These are phyloP conservation scores for Palythoa grandis DNA, from an alignment of 92 coral and sea anemone species.

Conservation along the genomic window DNA sequence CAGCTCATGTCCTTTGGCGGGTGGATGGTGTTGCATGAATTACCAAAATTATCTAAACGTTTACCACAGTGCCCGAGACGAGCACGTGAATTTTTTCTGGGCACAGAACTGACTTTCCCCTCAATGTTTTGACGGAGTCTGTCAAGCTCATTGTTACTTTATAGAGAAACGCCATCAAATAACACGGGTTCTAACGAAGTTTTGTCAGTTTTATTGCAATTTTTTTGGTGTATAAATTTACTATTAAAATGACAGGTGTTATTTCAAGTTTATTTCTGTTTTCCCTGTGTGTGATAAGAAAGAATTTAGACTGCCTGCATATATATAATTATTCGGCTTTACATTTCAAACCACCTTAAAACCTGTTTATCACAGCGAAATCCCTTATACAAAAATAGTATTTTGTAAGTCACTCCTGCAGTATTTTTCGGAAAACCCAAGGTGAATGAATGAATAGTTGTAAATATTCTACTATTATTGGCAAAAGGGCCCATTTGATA, in stretches of 20 bases:
- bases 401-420: neutral
- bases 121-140: no score
- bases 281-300: constrained; percentile 23
- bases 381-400: constrained; percentile 25
- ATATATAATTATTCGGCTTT: constrained; percentile 8
- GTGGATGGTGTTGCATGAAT: no score
- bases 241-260: constrained; percentile 14
- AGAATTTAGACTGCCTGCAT: neutral
- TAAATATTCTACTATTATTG: neutral
- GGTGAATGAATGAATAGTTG: constrained; percentile 10
- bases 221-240: constrained; percentile 2
- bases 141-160: neutral
- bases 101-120: no score
- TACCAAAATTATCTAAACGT: no score
- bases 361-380: constrained; percentile 15
- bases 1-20: no score
- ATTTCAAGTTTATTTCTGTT: neutral
- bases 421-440: neutral
- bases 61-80: no score
- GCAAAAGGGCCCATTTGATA: constrained; percentile 18
- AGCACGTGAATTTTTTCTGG: no score
- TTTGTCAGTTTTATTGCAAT: constrained; percentile 7
- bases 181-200: neutral
- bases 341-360: neutral
- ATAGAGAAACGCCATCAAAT: neutral